Conservation (phyloP, 2,888 invertebrate species). For the Helobdella robusta region DNA sequence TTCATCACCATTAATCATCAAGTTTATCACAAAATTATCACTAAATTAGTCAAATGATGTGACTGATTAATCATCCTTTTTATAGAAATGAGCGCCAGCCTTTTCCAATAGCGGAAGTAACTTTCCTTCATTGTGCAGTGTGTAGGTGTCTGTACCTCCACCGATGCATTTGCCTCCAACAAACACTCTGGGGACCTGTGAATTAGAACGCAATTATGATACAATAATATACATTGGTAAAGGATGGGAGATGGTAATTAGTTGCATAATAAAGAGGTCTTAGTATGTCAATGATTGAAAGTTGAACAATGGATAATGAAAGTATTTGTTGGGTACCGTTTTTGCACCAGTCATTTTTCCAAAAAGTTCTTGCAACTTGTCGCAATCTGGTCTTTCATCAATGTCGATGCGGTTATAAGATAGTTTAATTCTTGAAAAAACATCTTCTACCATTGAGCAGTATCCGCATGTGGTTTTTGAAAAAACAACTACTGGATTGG, state of each 20-base stretch:
- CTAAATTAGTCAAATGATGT: too few species aligned
- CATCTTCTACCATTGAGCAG: slow-evolving; percentile 37
- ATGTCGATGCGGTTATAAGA: slow-evolving; percentile 40
- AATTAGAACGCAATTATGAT: neutral
- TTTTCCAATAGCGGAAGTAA: slow-evolving; percentile 31
- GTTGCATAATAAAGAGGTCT: too few species aligned
- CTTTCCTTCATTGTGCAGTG: slow-evolving; percentile 34
- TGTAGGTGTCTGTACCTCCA: slow-evolving; percentile 35
- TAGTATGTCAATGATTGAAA: too few species aligned
- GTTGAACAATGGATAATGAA: too few species aligned
- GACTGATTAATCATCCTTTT: slow-evolving; percentile 28
- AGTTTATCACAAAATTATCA: too few species aligned
- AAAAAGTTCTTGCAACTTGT: slow-evolving; percentile 40
- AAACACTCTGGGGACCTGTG: slow-evolving; percentile 36
- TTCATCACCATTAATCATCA: too few species aligned
- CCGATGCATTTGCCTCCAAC: slow-evolving; percentile 36
- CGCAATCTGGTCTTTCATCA: slow-evolving; percentile 39
- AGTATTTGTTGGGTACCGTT: slow-evolving; percentile 44
- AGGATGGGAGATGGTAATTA: too few species aligned
- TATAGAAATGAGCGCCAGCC: slow-evolving; percentile 34
- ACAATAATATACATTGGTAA: too few species aligned
- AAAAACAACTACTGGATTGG: slow-evolving; percentile 44
- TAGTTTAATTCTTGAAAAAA: slow-evolving; percentile 36
- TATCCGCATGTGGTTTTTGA: slow-evolving; percentile 44
- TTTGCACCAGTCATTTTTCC: slow-evolving; percentile 41